Base-by-base conservation (phyloP, 2,797 vertebrate species). In the Uromys caudimaculatus region DNA sequence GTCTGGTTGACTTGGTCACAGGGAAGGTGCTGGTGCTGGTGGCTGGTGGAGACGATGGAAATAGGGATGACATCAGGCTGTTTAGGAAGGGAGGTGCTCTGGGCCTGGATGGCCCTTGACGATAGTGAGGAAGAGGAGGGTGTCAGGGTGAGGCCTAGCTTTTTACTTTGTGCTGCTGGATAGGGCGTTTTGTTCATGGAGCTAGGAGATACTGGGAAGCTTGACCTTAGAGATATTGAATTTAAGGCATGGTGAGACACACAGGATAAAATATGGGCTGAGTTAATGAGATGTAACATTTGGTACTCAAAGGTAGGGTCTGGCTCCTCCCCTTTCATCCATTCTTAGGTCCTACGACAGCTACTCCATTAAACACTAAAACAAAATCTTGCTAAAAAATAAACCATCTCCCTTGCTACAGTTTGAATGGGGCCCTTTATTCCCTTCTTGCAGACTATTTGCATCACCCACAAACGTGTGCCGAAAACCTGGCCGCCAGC, bases 71-170 rank as follows among this genome's bases (percentile, higher is more conserved):
- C 21, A 3, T 27, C 24, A 54, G 76, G 41, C 54, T 16, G 67
- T 56, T 50, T 3, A 44, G 52, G 44, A 50, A 35, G n/a, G 4
- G 0, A 0, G 11, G 9, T 21, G 50, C 21, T n/a, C 78, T 23
- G 27, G 27, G 2, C 2, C 44, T 17, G 14, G 16, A 81, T 16
- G 64, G 6, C 50, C 13, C 41, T 16, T n/a, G 60, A 44, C 13
- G 58, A 54, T 0, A 6, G 3, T 3, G 21, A 85, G 82, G 73
- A 52, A 88, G 50, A 50, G n/a, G 73, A 41, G 7, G 47, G 50
- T 17, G 1, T 75, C 3, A 10, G 41, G 54, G 3, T 2, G 0
- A 38, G 32, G 44, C 0, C 60, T 6, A 4, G 10, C 27, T 32
- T 38, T 32, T 41, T 38, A 12, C 38, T 16, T 56, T 13, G 1